Evolutionary conservation across 2,113 vertebrate species (phyloP).

Genomic region (Polyodon spathula): DNA sequence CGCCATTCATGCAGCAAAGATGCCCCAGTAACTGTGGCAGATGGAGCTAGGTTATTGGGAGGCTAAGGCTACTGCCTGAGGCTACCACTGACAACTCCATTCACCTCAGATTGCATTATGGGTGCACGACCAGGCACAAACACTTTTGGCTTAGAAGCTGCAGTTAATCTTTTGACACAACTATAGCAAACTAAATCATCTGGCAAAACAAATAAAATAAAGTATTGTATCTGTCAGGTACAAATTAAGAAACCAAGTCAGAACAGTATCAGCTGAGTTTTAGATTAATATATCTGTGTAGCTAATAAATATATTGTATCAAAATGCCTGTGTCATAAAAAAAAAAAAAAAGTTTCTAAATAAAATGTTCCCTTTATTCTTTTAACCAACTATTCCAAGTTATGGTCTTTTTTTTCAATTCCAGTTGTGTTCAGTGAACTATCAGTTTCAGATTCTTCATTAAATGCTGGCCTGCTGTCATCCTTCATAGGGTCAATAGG

Average conservation of each 20-base stretch:
- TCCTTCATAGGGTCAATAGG: not conserved
- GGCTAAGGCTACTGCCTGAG: conserved; percentile 29
- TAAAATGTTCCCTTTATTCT: not conserved
- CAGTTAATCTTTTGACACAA: conserved; percentile 3
- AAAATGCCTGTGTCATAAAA: too few relatives aligned
- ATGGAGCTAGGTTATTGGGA: conserved; percentile 44
- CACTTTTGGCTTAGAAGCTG: conserved; percentile 6
- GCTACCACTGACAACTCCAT: conserved; percentile 22
- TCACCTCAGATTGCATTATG: conserved; percentile 13
- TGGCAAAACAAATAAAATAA: too few relatives aligned
- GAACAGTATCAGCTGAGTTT: too few relatives aligned
- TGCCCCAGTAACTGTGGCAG: conserved; percentile 51
- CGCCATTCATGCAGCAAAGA: conserved; percentile 35
- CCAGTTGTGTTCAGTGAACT: too few relatives aligned
- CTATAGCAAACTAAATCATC: too few relatives aligned
- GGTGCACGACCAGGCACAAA: conserved; percentile 3
- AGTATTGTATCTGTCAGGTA: too few relatives aligned
- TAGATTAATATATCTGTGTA: too few relatives aligned
- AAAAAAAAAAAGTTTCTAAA: conserved; percentile 1
- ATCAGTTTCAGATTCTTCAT: conserved; percentile 4
- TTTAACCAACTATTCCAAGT: too few relatives aligned
- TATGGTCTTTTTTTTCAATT: too few relatives aligned
- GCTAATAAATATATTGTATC: too few relatives aligned
- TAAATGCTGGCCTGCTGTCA: not conserved
- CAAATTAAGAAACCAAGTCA: too few relatives aligned